A percentile compares a stretch with the other conserved stretches of the same genome.
These are phyloP conservation scores for Champsocephalus esox DNA, from an alignment of 2,797 vertebrate species.

Conservation along the genomic window DNA sequence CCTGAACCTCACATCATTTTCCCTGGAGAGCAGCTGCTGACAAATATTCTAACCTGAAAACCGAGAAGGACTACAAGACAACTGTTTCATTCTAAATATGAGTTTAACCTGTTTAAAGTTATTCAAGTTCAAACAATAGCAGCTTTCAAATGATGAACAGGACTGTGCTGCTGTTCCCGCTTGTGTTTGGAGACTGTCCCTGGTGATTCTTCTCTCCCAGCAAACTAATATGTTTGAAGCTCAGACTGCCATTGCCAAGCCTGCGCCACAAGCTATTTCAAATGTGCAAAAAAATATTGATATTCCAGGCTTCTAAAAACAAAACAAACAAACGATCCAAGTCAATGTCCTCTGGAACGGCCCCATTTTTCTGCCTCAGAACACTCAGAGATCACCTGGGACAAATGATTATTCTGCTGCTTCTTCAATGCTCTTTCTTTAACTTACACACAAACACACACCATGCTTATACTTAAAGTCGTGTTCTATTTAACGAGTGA, in stretches of 20 bases:
- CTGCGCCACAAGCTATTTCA: conserved; percentile 83
- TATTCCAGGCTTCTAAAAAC: conserved; percentile 83
- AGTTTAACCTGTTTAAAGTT: conserved; percentile 80
- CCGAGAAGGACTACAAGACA: conserved; percentile 53
- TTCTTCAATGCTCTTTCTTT: conserved; percentile 35
- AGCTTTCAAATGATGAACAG: conserved; percentile 77
- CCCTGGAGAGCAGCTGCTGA: conserved; percentile 68
- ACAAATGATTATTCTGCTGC: conserved; percentile 60
- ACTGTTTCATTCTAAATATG: conserved; percentile 73
- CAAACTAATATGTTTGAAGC: conserved; percentile 87
- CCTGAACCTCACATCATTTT: conserved; percentile 45
- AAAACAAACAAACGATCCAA: conserved; percentile 74
- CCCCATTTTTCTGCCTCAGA: conserved; percentile 69
- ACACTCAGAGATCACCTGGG: conserved; percentile 70
- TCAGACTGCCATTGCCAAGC: conserved; percentile 79
- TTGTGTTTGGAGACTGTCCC: conserved; percentile 78
- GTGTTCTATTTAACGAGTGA: conserved; percentile 19
- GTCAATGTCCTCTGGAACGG: conserved; percentile 72
- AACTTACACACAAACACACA: conserved; percentile 35
- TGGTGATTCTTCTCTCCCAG: conserved; percentile 74
- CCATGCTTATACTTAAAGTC: conserved; percentile 11
- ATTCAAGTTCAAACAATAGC: conserved; percentile 78
- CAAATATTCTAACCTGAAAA: conserved; percentile 70
- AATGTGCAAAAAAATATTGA: conserved; percentile 82
- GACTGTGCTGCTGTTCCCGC: conserved; percentile 68